These are phyloP conservation scores for Epinephelus malabaricus DNA, from an alignment of 2,797 vertebrate genomes.

Conservation along the genomic window DNA sequence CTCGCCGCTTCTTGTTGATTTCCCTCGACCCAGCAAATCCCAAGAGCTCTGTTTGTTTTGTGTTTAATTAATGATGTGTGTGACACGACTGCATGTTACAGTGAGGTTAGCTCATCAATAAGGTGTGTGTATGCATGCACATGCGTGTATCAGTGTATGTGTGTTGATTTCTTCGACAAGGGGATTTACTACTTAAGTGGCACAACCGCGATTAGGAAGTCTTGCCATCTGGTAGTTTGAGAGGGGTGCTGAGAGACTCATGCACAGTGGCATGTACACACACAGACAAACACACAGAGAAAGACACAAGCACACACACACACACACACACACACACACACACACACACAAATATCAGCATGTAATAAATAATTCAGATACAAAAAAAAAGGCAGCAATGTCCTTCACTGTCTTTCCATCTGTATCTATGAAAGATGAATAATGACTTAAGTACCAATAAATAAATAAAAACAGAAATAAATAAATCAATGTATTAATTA, in stretches of 20 bases:
- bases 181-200: slow-evolving; percentile 76
- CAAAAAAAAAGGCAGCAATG: slow-evolving; percentile 5
- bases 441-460: too few relatives aligned
- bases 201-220: slow-evolving; percentile 67
- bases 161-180: slow-evolving; percentile 28
- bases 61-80: slow-evolving; percentile 27
- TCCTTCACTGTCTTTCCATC: not conserved
- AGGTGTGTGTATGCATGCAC: slow-evolving; percentile 2
- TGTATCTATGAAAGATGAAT: not conserved
- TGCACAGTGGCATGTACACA: slow-evolving; percentile 8
- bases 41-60: slow-evolving; percentile 13
- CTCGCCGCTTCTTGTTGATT: slow-evolving; percentile 10
- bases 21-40: slow-evolving; percentile 25
- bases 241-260: slow-evolving; percentile 49
- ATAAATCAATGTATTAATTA: too few relatives aligned
- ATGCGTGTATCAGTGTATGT: slow-evolving; percentile 1
- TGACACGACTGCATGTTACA: not conserved
- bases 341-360: slow-evolving; percentile 6
- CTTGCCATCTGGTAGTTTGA: slow-evolving; percentile 74
- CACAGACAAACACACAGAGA: not conserved
- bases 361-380: slow-evolving; percentile 51
- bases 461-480: too few relatives aligned
- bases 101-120: not conserved
- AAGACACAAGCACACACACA: not conserved
- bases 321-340: not conserved